phyloP scores from a whole-genome alignment of 2,888 invertebrate species.

The Thecocarcelia acutangulata region DNA sequence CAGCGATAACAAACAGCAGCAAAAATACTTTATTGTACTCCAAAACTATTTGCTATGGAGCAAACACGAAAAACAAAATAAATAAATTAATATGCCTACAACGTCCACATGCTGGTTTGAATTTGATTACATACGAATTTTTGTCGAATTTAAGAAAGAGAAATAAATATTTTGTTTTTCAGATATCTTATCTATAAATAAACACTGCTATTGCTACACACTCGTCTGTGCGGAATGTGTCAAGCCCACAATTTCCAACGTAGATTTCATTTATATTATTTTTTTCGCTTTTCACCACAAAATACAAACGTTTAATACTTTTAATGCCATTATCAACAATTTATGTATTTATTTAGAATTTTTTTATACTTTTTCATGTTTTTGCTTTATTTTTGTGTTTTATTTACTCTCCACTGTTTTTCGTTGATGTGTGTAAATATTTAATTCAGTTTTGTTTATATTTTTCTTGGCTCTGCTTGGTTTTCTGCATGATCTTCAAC shows the following conservation, averaged over 20 bases:
- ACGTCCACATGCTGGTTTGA: background rate
- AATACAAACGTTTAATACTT: background rate
- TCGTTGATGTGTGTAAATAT: background rate
- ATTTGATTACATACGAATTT: background rate
- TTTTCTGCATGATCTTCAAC: background rate
- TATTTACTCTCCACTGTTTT: background rate
- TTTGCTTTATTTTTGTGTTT: slow-evolving; percentile 8
- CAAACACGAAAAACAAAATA: background rate
- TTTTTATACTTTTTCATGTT: background rate
- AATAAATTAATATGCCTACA: background rate
- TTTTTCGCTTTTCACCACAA: slow-evolving; percentile 23
- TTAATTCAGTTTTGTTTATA: no score
- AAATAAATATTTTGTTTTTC: background rate
- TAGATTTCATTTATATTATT: background rate
- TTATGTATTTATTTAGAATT: background rate
- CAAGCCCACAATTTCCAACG: background rate
- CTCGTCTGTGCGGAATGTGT: background rate
- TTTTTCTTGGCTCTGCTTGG: background rate
- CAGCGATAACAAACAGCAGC: background rate
- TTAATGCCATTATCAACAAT: slow-evolving; percentile 4
- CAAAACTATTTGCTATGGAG: background rate
- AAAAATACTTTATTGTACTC: background rate
- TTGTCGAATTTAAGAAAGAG: background rate
- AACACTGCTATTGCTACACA: background rate
- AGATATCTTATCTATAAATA: slow-evolving; percentile 1